Evolutionary conservation across 1,140 invertebrate species (phyloP).

Genomic region (Achroia grisella): DNA sequence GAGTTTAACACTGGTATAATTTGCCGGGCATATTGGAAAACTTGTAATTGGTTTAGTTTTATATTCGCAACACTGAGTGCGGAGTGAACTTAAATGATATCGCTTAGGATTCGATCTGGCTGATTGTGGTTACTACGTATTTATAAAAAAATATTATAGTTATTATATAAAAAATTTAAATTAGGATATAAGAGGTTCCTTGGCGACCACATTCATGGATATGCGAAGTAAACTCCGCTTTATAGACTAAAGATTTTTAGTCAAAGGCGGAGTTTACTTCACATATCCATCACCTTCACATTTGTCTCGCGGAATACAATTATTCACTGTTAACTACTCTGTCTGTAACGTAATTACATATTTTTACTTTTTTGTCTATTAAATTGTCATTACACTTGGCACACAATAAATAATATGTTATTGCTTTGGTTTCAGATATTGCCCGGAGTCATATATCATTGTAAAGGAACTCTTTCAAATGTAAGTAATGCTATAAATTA

Average conservation of each 20-base stretch:
- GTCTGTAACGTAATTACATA: not conserved
- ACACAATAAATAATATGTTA: not conserved
- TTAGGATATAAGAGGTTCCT: too few relatives aligned
- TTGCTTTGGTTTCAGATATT: slow-evolving; percentile 48
- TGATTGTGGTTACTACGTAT: too few relatives aligned
- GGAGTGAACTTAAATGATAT: slow-evolving; percentile 50
- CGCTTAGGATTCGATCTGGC: slow-evolving; percentile 34
- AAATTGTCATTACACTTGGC: slow-evolving; percentile 5
- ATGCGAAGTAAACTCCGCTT: too few relatives aligned
- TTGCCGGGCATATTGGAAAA: slow-evolving; percentile 66
- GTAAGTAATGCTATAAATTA: slow-evolving; percentile 36
- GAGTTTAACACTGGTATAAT: slow-evolving; percentile 62
- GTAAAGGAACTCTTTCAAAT: slow-evolving; percentile 55
- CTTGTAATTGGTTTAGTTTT: slow-evolving; percentile 70
- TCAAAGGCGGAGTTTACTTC: too few relatives aligned
- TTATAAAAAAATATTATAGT: too few relatives aligned
- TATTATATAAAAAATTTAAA: too few relatives aligned
- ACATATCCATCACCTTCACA: too few relatives aligned
- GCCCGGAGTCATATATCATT: slow-evolving; percentile 66
- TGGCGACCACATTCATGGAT: too few relatives aligned
- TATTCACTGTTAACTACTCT: too few relatives aligned
- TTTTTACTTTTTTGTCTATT: not conserved
- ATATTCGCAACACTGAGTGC: slow-evolving; percentile 57
- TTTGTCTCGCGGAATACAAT: too few relatives aligned
- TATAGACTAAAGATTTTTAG: too few relatives aligned